Conservation (phyloP, 2,797 vertebrate genomes). For the Lepus townsendii region DNA sequence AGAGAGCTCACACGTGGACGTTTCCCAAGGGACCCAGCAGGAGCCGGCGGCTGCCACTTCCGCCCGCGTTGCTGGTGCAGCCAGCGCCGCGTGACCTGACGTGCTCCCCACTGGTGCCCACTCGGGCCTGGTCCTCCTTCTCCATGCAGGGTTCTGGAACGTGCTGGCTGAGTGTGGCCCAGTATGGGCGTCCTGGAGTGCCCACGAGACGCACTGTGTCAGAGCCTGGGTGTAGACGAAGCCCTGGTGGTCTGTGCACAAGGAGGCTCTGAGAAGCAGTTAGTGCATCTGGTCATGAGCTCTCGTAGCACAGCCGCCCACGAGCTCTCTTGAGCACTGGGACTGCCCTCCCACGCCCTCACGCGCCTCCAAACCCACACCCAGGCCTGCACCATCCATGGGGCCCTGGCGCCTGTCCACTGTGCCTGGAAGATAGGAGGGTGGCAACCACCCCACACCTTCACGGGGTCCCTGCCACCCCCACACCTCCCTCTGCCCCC, state of each 20-base stretch:
- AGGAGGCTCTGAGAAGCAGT: background rate
- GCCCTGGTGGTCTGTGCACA: background rate
- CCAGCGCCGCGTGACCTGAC: accelerated
- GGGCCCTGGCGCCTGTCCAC: accelerated
- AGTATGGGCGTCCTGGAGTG: accelerated
- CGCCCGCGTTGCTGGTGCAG: accelerated
- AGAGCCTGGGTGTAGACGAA: accelerated
- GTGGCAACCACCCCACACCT: background rate
- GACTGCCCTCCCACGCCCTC: background rate
- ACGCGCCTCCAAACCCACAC: background rate
- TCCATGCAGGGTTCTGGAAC: background rate
- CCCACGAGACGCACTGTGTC: too few relatives aligned
- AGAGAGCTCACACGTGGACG: too few relatives aligned
- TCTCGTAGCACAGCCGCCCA: too few relatives aligned
- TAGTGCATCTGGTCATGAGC: too few relatives aligned
- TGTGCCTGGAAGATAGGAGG: accelerated
- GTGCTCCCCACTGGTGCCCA: accelerated
- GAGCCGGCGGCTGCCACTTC: accelerated
- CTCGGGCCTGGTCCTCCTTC: accelerated
- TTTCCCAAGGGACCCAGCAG: too few relatives aligned
- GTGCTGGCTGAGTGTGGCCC: background rate
- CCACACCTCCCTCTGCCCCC: accelerated
- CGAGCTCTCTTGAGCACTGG: too few relatives aligned
- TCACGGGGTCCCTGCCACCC: accelerated
- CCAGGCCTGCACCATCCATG: accelerated